Evolutionary conservation across 1,140 invertebrate genomes (phyloP).

Genomic region (Sesamia nonagrioides): DNA sequence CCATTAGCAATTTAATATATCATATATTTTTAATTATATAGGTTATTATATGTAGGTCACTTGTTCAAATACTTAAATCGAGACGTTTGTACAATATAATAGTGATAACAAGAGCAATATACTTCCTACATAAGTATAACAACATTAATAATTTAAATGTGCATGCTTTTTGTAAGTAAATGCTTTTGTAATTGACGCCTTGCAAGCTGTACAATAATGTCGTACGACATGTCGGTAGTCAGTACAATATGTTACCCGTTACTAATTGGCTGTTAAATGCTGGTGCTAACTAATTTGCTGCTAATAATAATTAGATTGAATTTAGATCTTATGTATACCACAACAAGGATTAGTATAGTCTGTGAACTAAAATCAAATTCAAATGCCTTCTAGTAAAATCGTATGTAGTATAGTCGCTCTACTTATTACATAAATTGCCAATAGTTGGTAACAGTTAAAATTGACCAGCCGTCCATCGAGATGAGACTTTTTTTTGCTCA

Average conservation of each 20-base stretch:
- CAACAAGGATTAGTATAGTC: not conserved
- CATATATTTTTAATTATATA: too few species aligned
- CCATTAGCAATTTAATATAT: too few species aligned
- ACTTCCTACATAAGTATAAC: constrained; percentile 4
- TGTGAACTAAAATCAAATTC: constrained; percentile 5
- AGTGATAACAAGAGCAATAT: constrained; percentile 40
- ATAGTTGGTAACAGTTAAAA: not conserved
- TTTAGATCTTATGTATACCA: constrained; percentile 3
- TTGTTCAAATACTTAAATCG: not conserved
- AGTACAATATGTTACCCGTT: constrained; percentile 1
- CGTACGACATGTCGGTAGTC: constrained; percentile 3
- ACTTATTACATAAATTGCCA: not conserved
- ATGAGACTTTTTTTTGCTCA: constrained; percentile 39
- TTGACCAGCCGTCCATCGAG: constrained; percentile 33
- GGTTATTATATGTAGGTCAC: not conserved
- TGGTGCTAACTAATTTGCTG: constrained; percentile 46
- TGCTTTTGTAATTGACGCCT: constrained; percentile 11
- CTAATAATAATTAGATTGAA: constrained; percentile 35
- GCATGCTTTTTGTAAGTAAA: constrained; percentile 23
- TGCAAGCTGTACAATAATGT: not conserved
- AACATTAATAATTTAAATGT: not conserved
- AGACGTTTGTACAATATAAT: not conserved
- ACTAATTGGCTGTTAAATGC: constrained; percentile 44
- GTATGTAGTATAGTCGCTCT: not conserved
- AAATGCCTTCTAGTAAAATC: not conserved